Conservation (phyloP, 2,888 invertebrate species). For the Parascotia fuliginaria region DNA sequence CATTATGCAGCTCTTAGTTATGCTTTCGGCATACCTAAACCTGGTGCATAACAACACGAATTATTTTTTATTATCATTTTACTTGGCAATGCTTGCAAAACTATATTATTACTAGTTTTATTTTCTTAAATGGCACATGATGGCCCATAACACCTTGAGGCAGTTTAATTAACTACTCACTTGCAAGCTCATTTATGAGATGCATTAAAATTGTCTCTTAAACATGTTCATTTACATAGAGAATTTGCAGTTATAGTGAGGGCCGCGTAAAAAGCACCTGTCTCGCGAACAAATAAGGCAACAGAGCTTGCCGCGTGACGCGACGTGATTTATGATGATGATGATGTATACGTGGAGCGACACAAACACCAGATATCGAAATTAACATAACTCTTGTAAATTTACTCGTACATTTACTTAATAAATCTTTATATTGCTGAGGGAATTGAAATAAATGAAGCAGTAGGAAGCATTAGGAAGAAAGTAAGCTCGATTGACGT, state of each 20-base stretch:
- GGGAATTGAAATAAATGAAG: neutral
- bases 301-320: slow-evolving; percentile 55
- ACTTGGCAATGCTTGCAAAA: slow-evolving; percentile 9
- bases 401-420: slow-evolving; percentile 1
- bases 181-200: slow-evolving; percentile 9
- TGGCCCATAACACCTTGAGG: slow-evolving; percentile 17
- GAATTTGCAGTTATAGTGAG: slow-evolving; percentile 30
- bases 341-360: slow-evolving; percentile 41
- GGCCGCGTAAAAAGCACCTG: slow-evolving; percentile 41
- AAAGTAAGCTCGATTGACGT: neutral
- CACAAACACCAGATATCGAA: slow-evolving; percentile 40
- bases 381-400: slow-evolving; percentile 15
- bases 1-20: slow-evolving; percentile 9
- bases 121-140: slow-evolving; percentile 21
- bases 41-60: slow-evolving; percentile 17
- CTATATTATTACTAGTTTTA: slow-evolving; percentile 14
- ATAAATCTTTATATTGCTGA: neutral
- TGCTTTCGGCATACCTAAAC: slow-evolving; percentile 6
- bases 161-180: slow-evolving; percentile 3
- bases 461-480: neutral
- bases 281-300: slow-evolving; percentile 57
- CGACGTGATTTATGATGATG: slow-evolving; percentile 74
- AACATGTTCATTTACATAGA: slow-evolving; percentile 37
- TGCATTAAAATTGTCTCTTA: slow-evolving; percentile 29
- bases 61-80: slow-evolving; percentile 24